phyloP scores from a whole-genome alignment of 2,888 invertebrate genomes.

The Chymomyza procnemis region DNA sequence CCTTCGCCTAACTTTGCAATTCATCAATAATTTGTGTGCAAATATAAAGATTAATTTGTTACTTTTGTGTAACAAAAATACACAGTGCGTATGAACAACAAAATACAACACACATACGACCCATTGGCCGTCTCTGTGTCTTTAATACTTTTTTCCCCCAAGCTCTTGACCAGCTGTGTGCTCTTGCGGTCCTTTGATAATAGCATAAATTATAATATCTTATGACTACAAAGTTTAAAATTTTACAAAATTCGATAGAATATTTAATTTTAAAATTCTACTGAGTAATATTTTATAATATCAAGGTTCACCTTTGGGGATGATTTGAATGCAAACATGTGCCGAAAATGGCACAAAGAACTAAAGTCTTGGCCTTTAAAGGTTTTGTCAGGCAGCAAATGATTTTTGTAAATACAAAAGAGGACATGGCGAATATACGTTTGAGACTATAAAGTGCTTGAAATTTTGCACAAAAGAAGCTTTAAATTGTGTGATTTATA shows the following conservation, averaged over 20 bases:
- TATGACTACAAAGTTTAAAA: background rate
- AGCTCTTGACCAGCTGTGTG: background rate
- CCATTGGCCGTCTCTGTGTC: background rate
- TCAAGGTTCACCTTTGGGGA: background rate
- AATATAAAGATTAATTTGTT: background rate
- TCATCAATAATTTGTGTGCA: background rate
- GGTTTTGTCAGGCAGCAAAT: background rate
- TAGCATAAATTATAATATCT: background rate
- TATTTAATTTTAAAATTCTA: background rate
- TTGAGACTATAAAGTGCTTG: no score
- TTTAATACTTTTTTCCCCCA: background rate
- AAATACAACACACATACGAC: no score
- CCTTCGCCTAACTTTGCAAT: background rate
- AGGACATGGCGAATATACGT: no score
- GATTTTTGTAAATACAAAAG: no score
- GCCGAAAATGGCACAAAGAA: background rate
- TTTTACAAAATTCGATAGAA: background rate
- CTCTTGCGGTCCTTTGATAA: background rate
- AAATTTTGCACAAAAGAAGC: no score
- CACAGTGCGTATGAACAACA: no score
- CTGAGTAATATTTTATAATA: background rate
- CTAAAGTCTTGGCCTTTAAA: background rate
- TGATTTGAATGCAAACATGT: background rate
- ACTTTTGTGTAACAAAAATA: no score
- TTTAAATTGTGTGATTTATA: no score